Evolutionary conservation across 2,797 vertebrate genomes (phyloP).

Genomic region (Nyctalus aviator): DNA sequence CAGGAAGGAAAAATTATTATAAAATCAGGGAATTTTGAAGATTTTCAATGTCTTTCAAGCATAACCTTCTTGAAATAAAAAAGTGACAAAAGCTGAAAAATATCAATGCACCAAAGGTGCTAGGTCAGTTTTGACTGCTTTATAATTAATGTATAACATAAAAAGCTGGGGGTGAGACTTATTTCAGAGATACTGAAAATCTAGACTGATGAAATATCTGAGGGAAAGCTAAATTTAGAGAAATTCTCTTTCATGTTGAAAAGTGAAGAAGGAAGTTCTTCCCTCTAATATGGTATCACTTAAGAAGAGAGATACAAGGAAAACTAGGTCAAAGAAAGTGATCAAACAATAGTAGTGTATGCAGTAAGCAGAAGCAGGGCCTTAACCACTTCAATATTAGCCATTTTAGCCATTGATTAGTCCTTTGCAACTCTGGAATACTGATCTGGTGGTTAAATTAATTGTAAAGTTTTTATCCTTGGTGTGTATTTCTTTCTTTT

Average conservation of each 20-base stretch:
- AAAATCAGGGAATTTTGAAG: constrained; percentile 45
- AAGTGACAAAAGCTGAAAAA: constrained; percentile 45
- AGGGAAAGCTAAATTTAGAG: constrained; percentile 64
- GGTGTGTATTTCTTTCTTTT: not conserved
- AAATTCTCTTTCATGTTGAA: constrained; percentile 68
- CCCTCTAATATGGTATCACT: constrained; percentile 33
- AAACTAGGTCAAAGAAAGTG: constrained; percentile 54
- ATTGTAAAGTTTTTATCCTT: not conserved
- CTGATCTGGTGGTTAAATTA: constrained; percentile 11
- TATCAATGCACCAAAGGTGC: not conserved
- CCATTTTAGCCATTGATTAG: not conserved
- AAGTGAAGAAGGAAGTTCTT: constrained; percentile 51
- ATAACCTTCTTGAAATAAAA: constrained; percentile 49
- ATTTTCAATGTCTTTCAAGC: not conserved
- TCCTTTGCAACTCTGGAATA: not conserved
- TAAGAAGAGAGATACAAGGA: constrained; percentile 53
- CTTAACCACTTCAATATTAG: not conserved
- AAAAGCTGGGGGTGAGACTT: constrained; percentile 52
- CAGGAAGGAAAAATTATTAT: not conserved
- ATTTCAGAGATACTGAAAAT: constrained; percentile 62
- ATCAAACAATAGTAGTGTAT: constrained; percentile 29
- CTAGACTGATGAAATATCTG: constrained; percentile 51
- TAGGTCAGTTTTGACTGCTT: constrained; percentile 52
- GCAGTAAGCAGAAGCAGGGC: not conserved
- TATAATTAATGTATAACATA: constrained; percentile 63